Conservation (phyloP, 1,140 invertebrate species). For the Muscidifurax raptorellus region DNA sequence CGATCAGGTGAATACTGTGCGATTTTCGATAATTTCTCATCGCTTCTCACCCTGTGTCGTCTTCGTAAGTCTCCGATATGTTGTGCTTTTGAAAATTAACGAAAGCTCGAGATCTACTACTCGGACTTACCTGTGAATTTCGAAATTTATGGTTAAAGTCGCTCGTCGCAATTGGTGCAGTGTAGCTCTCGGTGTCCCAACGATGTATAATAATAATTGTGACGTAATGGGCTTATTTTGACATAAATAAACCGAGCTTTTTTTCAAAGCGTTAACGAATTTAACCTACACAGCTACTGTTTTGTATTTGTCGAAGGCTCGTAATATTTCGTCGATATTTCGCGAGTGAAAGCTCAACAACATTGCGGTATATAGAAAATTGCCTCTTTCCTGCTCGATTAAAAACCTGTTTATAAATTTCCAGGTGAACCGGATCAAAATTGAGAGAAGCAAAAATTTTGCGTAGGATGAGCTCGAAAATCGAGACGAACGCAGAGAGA, state of each 20-base stretch:
- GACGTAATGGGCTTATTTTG: slow-evolving; percentile 21
- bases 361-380: too few species aligned
- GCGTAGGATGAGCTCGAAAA: not conserved
- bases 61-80: not conserved
- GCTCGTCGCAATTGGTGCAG: not conserved
- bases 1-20: not conserved
- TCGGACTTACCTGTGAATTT: not conserved
- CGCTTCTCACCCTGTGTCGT: not conserved
- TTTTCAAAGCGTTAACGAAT: not conserved
- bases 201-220: slow-evolving; percentile 1
- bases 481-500: not conserved
- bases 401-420: too few species aligned
- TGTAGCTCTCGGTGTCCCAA: not conserved
- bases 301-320: not conserved
- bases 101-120: not conserved
- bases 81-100: not conserved
- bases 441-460: not conserved
- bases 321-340: too few species aligned
- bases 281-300: not conserved
- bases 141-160: slow-evolving; percentile 2
- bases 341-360: too few species aligned
- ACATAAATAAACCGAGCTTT: not conserved
- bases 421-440: not conserved
- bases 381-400: too few species aligned
- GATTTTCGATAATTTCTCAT: not conserved